Evolutionary conservation across 1,140 invertebrate species (phyloP), one percentile per base, ranked within the genome.

Genomic region (Musca vetustissima): DNA sequence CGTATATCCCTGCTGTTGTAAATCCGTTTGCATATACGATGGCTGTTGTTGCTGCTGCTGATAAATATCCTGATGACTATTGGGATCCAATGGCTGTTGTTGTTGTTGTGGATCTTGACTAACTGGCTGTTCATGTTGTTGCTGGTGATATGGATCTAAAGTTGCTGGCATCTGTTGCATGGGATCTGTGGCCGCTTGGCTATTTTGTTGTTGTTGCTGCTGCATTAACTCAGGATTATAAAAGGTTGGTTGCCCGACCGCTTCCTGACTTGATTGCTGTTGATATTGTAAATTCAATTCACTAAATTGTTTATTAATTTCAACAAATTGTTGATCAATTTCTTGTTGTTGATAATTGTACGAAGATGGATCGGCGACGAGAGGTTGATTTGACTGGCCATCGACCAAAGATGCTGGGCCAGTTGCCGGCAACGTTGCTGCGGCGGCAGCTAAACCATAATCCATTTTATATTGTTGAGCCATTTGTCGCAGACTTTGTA

Each of bases 401-500:
- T 48, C n/a, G 21, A 43, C 13, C 11, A 43, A 11, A 13, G 36
- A 43, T 43, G 11, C 36, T 32, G 28, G 28, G 28, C 4, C 28
- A 32, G 61, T 43, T 22, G 22, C 19, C 43, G 19, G n/a, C n/a
- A n/a, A n/a, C n/a, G 36, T 15, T 28, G 55, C 8, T 32, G 25
- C 19, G 11, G 55, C 55, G 0, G 2, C 11, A 4, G 55, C 14
- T 7, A 52, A 52, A 17, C 28, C 32, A 61, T 43, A 28, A 36
- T 61, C 14, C 0, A 66, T 77, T 73, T 72, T 69, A 64, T 72
- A 50, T 36, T 70, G 52, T 71, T 73, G 78, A 47, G 84, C 77
- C 48, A 87, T 70, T 1, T 74, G 68, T 36, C 80, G 82, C 52
- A 87, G 74, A 70, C 81, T 83, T 66, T 84, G 82, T 66, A 87